Base-by-base conservation (phyloP, 2,113 vertebrate species). In the Ochotona curzoniae region DNA sequence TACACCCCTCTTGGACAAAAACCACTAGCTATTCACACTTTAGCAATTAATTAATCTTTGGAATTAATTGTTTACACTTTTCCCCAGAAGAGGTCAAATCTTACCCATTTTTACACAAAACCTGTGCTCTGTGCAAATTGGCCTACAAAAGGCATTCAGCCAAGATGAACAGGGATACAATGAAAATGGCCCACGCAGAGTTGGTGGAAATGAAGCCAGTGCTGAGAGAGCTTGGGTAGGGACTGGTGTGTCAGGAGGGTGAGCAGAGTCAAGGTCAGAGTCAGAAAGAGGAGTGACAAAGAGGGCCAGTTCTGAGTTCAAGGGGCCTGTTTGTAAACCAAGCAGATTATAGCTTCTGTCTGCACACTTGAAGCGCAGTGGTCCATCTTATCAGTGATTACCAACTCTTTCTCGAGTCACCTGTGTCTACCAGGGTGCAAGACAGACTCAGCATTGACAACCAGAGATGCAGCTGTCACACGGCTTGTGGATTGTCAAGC, bases 211-310 rank as follows among this genome's bases (percentile, higher is more conserved):
- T 28, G 71, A 74, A 2, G 15, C 21, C 23, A 8, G 1, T 0
- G 4, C 61, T 11, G 57, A 17, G 5, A 49, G 81, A 71, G 47
- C 20, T 23, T 12, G 23, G 25, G 5, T 57, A 13, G 13, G 54
- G 54, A 57, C 54, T 57, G 12, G 4, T 57, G 54, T 26, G 9
- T 64, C 8, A 0, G 7, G 32, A 49, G 78, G 70, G 20, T 17
- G n/a, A 63, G 8, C 11, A 26, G 21, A 10, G 49, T 74, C 18
- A 4, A 0, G 5, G 12, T 1, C 70, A 30, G 35, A 66, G 7
- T n/a, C 5, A n/a, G 54, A 12, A 12, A 78, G 18, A 30, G 9
- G 17, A 14, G 6, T 28, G 14, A 35, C 66, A 15, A 0, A 0
- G 38, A 83, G 32, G 9, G 11, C 6, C 20, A 30, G 7, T 44